Percentiles rank a stretch among this genome's conserved stretches.
Evolutionary conservation across 2,888 invertebrate species (phyloP).

Genomic region (Phymatocera aterrima): DNA sequence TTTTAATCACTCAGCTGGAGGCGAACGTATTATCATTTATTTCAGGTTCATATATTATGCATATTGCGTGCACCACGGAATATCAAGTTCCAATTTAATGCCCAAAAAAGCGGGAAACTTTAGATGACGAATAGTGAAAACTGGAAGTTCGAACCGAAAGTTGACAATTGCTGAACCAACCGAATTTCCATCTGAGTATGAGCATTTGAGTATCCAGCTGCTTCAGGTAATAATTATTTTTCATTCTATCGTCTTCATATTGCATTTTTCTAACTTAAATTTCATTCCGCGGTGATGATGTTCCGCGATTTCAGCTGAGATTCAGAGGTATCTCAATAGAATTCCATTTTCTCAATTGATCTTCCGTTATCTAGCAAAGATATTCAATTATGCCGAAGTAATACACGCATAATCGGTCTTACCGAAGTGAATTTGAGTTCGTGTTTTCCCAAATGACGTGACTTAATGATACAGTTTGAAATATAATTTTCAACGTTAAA

Average conservation of each 20-base stretch:
- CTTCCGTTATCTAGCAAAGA: background rate
- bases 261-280: background rate
- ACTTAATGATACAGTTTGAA: background rate
- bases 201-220: background rate
- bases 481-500: background rate
- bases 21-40: background rate
- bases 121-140: background rate
- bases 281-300: background rate
- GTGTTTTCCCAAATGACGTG: background rate
- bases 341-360: background rate
- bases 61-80: background rate
- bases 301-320: background rate
- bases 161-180: background rate
- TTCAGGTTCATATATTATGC: background rate
- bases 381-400: background rate
- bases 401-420: background rate
- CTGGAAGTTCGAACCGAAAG: background rate
- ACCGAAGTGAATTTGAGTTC: background rate
- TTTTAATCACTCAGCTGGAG: background rate
- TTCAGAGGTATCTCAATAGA: background rate
- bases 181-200: background rate
- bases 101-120: background rate
- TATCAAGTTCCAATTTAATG: background rate
- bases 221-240: background rate
- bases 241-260: background rate